Evolutionary conservation across 2,888 invertebrate species (phyloP).

Genomic region (Sphaerophoria rueppellii): DNA sequence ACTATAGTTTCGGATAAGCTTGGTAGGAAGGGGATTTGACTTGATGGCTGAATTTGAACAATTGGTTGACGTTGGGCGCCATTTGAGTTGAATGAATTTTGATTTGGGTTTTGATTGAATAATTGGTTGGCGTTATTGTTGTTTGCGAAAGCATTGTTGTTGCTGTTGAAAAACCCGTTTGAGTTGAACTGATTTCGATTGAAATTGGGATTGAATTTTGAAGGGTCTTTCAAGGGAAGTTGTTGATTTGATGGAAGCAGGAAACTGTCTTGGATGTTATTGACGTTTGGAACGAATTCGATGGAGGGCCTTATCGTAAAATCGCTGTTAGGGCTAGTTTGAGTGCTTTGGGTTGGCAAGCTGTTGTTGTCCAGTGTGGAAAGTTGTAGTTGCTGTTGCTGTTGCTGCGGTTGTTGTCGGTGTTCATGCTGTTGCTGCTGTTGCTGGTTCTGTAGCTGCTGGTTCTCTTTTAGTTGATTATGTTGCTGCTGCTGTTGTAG

Average conservation of each 20-base stretch:
- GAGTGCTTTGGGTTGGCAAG: constrained; percentile 60
- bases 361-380: constrained; percentile 71
- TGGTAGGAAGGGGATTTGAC: constrained; percentile 79
- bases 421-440: not conserved
- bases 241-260: constrained; percentile 81
- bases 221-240: constrained; percentile 84
- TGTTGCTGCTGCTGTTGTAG: constrained; percentile 55
- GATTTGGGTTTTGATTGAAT: constrained; percentile 77
- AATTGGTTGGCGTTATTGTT: constrained; percentile 32
- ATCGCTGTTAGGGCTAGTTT: constrained; percentile 70
- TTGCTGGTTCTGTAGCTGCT: constrained; percentile 36
- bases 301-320: constrained; percentile 81
- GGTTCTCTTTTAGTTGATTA: constrained; percentile 75
- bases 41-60: constrained; percentile 79
- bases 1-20: constrained; percentile 74
- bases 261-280: constrained; percentile 74
- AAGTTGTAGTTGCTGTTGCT: constrained; percentile 76
- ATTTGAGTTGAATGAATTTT: constrained; percentile 52
- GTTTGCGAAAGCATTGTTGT: constrained; percentile 39
- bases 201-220: constrained; percentile 80
- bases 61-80: constrained; percentile 58
- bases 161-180: constrained; percentile 35
- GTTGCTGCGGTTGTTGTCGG: constrained; percentile 52
- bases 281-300: constrained; percentile 81
- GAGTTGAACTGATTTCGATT: constrained; percentile 64